These are phyloP conservation scores for Melanotus villosus DNA, from an alignment of 2,888 invertebrate genomes.

Conservation along the genomic window DNA sequence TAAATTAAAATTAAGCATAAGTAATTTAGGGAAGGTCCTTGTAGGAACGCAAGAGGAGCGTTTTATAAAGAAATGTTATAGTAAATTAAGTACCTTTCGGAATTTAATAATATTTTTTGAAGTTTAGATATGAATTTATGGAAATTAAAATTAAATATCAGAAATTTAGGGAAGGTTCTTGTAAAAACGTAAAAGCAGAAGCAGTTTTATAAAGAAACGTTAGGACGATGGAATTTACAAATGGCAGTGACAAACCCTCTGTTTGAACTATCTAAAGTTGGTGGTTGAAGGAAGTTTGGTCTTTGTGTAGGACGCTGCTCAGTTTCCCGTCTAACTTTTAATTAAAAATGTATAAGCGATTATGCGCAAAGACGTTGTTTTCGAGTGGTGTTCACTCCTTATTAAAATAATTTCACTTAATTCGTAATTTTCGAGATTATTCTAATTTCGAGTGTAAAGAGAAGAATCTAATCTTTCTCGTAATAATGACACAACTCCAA, in stretches of 20 bases:
- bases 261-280: slow-evolving; percentile 14
- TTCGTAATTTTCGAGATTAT: not conserved
- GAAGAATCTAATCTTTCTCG: slow-evolving; percentile 29
- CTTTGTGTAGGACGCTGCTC: slow-evolving; percentile 13
- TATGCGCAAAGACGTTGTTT: slow-evolving; percentile 13
- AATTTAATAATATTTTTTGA: too few relatives aligned
- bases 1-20: too few relatives aligned
- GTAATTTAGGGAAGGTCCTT: too few relatives aligned
- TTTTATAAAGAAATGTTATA: too few relatives aligned
- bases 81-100: too few relatives aligned
- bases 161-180: too few relatives aligned
- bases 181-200: too few relatives aligned
- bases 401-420: slow-evolving; percentile 15
- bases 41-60: too few relatives aligned
- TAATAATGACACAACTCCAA: slow-evolving; percentile 24
- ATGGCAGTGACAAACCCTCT: not conserved
- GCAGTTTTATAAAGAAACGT: too few relatives aligned
- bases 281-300: slow-evolving; percentile 15
- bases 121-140: too few relatives aligned
- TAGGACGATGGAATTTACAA: not conserved
- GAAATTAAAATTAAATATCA: too few relatives aligned
- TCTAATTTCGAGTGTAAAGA: slow-evolving; percentile 11
- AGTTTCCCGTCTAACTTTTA: slow-evolving; percentile 18
- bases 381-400: not conserved
- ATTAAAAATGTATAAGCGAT: slow-evolving; percentile 23